phyloP scores from a whole-genome alignment of 1,140 invertebrate genomes.

The Bombus waltoni region DNA sequence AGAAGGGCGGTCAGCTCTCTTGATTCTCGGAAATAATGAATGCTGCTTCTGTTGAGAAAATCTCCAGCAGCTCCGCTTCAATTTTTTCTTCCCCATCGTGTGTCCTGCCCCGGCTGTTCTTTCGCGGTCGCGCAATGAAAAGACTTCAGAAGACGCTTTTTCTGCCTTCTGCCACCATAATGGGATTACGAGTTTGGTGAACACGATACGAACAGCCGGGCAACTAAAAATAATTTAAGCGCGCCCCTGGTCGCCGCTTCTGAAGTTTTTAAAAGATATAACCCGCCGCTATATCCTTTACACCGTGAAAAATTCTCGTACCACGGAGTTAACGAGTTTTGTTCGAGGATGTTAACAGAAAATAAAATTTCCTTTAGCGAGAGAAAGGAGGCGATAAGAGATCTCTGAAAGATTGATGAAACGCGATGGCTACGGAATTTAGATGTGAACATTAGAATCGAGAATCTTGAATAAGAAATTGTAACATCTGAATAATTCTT shows the following conservation, averaged over 20 bases:
- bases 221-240: slow-evolving; percentile 28
- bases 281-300: background rate
- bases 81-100: slow-evolving; percentile 48
- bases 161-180: slow-evolving; percentile 5
- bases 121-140: slow-evolving; percentile 34
- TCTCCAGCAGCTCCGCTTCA: slow-evolving; percentile 54
- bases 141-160: background rate
- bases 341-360: background rate
- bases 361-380: background rate
- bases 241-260: background rate
- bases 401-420: background rate
- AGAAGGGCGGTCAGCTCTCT: slow-evolving; percentile 48
- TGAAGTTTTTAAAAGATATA: slow-evolving; percentile 1
- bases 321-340: background rate
- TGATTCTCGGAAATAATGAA: slow-evolving; percentile 76
- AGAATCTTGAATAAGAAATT: background rate
- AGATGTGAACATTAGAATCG: background rate
- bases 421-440: background rate
- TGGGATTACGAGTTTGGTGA: slow-evolving; percentile 38
- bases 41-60: slow-evolving; percentile 75
- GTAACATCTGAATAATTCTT: too few relatives aligned
- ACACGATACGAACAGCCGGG: background rate
- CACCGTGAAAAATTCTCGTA: background rate
- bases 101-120: slow-evolving; percentile 39
- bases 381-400: background rate